These are phyloP conservation scores for Chamaedrilus cognettii DNA, from an alignment of 2,888 invertebrate species.

Conservation along the genomic window DNA sequence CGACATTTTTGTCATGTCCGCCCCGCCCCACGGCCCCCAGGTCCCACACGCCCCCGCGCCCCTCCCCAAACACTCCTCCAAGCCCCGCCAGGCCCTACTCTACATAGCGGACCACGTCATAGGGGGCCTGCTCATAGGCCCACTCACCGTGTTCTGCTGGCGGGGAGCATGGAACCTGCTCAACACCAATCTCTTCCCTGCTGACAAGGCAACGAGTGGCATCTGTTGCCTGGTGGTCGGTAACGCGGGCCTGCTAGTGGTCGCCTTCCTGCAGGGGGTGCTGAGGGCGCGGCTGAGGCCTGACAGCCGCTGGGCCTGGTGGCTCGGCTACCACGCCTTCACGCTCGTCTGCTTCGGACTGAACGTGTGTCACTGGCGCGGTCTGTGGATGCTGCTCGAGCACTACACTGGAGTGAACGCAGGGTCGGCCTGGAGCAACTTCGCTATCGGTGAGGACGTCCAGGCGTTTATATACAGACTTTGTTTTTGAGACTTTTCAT, in stretches of 20 bases:
- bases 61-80: no score
- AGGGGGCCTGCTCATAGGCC: conserved; percentile 20
- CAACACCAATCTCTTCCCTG: conserved; percentile 6
- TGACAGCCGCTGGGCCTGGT: conserved; percentile 15
- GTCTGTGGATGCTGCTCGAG: conserved; percentile 23
- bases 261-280: conserved; percentile 9
- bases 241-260: conserved; percentile 12
- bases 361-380: conserved; percentile 24
- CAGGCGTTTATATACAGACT: no score
- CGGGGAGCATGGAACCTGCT: conserved; percentile 18
- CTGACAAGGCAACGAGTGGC: not conserved
- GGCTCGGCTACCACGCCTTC: conserved; percentile 19
- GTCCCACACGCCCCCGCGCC: no score
- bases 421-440: conserved; percentile 3
- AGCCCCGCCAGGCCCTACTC: no score
- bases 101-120: conserved; percentile 18
- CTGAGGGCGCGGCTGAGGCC: conserved; percentile 5
- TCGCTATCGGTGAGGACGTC: conserved; percentile 17
- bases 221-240: conserved; percentile 16
- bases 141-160: conserved; percentile 18
- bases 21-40: no score
- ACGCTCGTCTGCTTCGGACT: conserved; percentile 7
- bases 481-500: no score
- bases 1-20: no score
- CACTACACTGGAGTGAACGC: conserved; percentile 7